Evolutionary conservation across 2,797 vertebrate species (phyloP), one percentile per base, ranked within the genome.

Genomic region (Cheirogaleus major): DNA sequence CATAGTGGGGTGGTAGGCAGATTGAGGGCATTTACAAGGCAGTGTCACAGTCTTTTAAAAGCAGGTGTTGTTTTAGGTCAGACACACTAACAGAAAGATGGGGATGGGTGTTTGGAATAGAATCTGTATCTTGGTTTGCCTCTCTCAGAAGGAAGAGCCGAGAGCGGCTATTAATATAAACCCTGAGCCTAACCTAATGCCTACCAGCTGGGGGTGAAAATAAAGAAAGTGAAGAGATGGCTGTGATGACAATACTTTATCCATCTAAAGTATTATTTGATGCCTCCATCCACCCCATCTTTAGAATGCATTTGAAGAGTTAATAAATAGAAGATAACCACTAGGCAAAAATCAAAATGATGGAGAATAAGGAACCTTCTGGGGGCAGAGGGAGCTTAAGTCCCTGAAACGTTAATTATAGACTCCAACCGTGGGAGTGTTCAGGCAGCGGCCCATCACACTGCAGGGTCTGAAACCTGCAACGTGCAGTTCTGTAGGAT

Each of bases 381-480:
- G 57, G 70, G 45, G 22, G 20, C 63, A 12, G 22, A 41, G 35
- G 59, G 7, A n/a, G 2, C 35, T 32, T n/a, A 27, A 72, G 52
- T 80, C 65, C 89, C 50, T 14, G 67, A 73, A 88, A 89, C 25
- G 20, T 38, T 83, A 88, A 86, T 22, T 15, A 91, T 75, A 83
- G 82, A 63, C 1, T 75, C 35, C 32, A 12, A 25, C 18, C 5
- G 41, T 73, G 80, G 93, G 95, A 91, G 25, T 38, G 27, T 61
- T 81, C 87, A 38, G 32, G 91, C 86, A 52, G 43, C n/a, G 57
- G 72, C 90, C 84, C 14, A 11, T 38, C 32, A n/a, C 70, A 18
- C 0, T 3, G 59, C 48, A 35, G 83, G 76, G 75, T 84, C 69
- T 88, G 85, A 97, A 96, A 22, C 80, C 50, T 76, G 85, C 55